Conservation (phyloP, 2,113 vertebrate genomes). For the Apteryx mantelli region DNA sequence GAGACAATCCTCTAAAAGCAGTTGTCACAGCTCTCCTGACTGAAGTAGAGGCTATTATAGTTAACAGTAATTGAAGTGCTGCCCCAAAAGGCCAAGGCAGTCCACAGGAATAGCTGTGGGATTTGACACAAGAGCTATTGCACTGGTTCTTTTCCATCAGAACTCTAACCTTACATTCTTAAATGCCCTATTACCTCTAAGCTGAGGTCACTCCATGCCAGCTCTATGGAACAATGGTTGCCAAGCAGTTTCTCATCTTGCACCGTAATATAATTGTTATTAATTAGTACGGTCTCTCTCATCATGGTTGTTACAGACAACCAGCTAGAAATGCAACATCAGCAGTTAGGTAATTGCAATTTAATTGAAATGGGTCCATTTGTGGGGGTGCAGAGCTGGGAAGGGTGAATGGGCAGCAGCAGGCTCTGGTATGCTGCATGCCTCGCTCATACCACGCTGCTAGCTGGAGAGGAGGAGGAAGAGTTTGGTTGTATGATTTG, state of each 20-base stretch:
- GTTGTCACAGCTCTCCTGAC: neutral
- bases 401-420: neutral
- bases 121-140: neutral
- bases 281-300: neutral
- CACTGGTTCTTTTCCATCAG: neutral
- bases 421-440: rapidly evolving
- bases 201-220: neutral
- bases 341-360: neutral
- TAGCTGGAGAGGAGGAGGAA: neutral
- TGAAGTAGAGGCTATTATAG: neutral
- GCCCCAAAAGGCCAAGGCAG: neutral
- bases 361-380: neutral
- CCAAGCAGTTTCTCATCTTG: neutral
- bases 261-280: neutral
- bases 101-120: neutral
- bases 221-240: neutral
- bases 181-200: neutral
- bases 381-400: neutral
- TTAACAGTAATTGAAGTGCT: neutral
- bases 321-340: neutral
- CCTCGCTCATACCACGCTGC: neutral
- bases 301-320: neutral
- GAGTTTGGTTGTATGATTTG: neutral
- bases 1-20: neutral
- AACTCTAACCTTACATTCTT: neutral